Base-by-base conservation (phyloP, 2,888 invertebrate species). In the Agonopterix arenella region DNA sequence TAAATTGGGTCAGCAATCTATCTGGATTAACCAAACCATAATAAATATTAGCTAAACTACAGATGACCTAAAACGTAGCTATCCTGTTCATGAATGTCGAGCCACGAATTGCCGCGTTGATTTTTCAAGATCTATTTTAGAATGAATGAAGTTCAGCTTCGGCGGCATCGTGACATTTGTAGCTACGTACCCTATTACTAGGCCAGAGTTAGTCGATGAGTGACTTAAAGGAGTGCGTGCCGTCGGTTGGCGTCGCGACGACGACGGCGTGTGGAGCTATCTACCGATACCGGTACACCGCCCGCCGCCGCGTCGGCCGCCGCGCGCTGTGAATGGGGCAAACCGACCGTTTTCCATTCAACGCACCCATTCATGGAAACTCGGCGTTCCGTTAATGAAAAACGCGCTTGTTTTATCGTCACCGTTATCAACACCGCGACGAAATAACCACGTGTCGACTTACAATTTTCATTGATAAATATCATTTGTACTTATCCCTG, bases 281-380 rank as follows among this genome's bases (percentile, higher is more conserved):
- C 45, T 48, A 47, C 38, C 56, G 59, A 3, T 18, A 18, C 54
- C 56, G 59, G 18, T 18, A 18, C 54, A 28, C 28, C 54, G 51
- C n/a, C 28, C 54, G 46, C 46, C 47, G 52, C 41, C 51, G 55
- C 49, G 53, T 47, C 55, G 58, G 51, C 41, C 55, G 50, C 52
- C 57, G 50, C 51, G 59, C 58, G 48, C 68, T 49, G 62, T 84
- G 84, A 84, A 85, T 84, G 80, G 78, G 75, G 72, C 76, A 70
- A 71, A 68, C 73, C 69, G 71, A 75, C 71, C 75, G 78, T 82
- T 85, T 86, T 86, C 78, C 84, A 88, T 86, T 85, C 75, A 84
- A 70, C 59, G 65, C 70, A 70, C 61, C 84, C 88, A 88, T 88
- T 89, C 84, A 89, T 82, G 86, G 86, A 86, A 88, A 88, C 80